phyloP scores from a whole-genome alignment of 2,888 invertebrate genomes.

The Cryptosula pallasiana region DNA sequence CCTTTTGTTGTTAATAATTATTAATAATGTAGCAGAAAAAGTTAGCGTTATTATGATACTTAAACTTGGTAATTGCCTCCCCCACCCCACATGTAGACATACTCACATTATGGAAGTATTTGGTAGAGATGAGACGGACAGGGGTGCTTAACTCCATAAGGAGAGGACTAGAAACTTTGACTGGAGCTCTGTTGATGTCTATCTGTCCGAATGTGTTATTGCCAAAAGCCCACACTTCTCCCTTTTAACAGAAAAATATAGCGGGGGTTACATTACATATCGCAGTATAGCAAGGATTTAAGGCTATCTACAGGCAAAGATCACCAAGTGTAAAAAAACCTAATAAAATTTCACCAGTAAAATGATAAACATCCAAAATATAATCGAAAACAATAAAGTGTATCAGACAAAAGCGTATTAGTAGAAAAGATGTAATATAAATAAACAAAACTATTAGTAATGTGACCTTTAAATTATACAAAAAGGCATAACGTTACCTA shows the following conservation, averaged over 20 bases:
- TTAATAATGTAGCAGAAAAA: too few relatives aligned
- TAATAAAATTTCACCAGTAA: neutral
- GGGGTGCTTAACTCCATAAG: conserved; percentile 34
- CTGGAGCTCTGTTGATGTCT: conserved; percentile 52
- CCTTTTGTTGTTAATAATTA: too few relatives aligned
- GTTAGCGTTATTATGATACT: too few relatives aligned
- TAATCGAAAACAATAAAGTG: too few relatives aligned
- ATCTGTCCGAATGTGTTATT: conserved; percentile 74
- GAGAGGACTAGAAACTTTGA: conserved; percentile 35
- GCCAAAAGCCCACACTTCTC: conserved; percentile 71
- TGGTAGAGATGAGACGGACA: conserved; percentile 59
- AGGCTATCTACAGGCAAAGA: neutral
- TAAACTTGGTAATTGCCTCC: too few relatives aligned
- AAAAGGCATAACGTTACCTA: too few relatives aligned
- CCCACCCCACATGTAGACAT: too few relatives aligned
- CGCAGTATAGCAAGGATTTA: neutral
- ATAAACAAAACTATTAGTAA: too few relatives aligned
- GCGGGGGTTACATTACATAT: neutral
- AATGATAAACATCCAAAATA: too few relatives aligned
- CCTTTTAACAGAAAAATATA: conserved; percentile 47
- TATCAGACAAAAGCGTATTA: too few relatives aligned
- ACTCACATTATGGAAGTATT: conserved; percentile 74
- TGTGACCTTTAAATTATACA: too few relatives aligned
- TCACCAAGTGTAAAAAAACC: neutral
- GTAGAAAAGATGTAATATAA: too few relatives aligned